These are phyloP conservation scores for Abramis brama DNA, from an alignment of 2,113 vertebrate species.

Conservation along the genomic window DNA sequence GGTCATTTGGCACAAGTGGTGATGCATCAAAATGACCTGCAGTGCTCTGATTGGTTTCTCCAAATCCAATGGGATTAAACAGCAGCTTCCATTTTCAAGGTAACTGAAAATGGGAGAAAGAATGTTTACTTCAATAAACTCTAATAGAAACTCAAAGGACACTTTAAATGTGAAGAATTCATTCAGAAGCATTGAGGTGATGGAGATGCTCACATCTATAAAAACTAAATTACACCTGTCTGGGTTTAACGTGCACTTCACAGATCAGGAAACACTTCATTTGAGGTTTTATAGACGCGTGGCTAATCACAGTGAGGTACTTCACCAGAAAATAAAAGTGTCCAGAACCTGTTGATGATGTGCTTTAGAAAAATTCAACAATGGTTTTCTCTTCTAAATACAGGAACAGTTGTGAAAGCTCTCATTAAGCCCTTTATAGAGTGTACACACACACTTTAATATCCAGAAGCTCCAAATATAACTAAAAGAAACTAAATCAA, in stretches of 20 bases:
- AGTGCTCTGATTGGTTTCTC: not conserved
- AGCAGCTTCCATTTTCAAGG: not conserved
- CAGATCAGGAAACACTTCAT: not conserved
- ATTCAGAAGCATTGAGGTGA: not conserved
- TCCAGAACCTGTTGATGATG: slow-evolving; percentile 2
- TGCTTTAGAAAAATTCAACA: not conserved
- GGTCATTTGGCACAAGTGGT: slow-evolving; percentile 7
- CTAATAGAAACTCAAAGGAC: not conserved
- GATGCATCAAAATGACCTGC: not conserved
- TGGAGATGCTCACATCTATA: not conserved
- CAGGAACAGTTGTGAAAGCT: not conserved
- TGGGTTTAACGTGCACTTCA: not conserved
- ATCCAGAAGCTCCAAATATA: not conserved
- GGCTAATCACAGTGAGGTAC: not conserved
- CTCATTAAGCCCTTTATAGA: not conserved
- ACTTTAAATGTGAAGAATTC: not conserved
- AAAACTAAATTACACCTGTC: not conserved
- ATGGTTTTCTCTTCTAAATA: not conserved
- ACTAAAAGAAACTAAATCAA: not conserved
- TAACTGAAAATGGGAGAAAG: not conserved
- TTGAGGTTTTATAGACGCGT: not conserved
- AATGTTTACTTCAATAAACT: slow-evolving; percentile 1
- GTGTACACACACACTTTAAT: not conserved
- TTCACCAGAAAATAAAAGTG: slow-evolving; percentile 5
- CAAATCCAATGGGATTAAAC: not conserved